Evolutionary conservation across 1,140 invertebrate species (phyloP).

Genomic region (Pseudomyrmex sp.): DNA sequence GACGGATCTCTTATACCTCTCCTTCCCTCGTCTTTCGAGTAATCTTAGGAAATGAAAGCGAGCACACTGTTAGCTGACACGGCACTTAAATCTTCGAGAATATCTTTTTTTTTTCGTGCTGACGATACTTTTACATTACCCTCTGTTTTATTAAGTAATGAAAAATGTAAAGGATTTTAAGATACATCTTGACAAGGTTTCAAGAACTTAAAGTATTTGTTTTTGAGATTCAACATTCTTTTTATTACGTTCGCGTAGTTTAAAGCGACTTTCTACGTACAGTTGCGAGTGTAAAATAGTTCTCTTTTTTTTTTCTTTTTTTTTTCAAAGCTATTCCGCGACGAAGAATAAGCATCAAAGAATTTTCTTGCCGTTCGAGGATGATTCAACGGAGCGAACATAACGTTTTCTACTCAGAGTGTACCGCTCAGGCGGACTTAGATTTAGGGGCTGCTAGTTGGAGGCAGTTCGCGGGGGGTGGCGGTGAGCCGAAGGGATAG

Average conservation of each 20-base stretch:
- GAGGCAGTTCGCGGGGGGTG: constrained; percentile 82
- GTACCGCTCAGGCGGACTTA: constrained; percentile 83
- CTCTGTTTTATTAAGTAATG: neutral
- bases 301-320: neutral
- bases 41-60: constrained; percentile 3
- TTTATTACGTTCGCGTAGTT: neutral
- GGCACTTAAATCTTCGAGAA: constrained; percentile 2
- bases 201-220: neutral
- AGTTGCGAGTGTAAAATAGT: neutral
- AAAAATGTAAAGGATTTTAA: neutral
- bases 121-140: neutral
- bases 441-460: constrained; percentile 85
- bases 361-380: neutral
- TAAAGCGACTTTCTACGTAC: neutral
- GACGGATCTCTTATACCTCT: neutral
- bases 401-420: constrained; percentile 79
- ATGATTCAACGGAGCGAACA: constrained; percentile 30
- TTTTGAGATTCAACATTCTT: constrained; percentile 1
- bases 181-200: neutral
- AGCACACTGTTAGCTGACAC: neutral
- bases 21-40: neutral
- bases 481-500: constrained; percentile 67
- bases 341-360: neutral
- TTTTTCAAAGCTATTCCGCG: neutral
- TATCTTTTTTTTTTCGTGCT: too few species aligned